phyloP scores from a whole-genome alignment of 2,888 invertebrate genomes.

The Trissolcus brochymenae region DNA sequence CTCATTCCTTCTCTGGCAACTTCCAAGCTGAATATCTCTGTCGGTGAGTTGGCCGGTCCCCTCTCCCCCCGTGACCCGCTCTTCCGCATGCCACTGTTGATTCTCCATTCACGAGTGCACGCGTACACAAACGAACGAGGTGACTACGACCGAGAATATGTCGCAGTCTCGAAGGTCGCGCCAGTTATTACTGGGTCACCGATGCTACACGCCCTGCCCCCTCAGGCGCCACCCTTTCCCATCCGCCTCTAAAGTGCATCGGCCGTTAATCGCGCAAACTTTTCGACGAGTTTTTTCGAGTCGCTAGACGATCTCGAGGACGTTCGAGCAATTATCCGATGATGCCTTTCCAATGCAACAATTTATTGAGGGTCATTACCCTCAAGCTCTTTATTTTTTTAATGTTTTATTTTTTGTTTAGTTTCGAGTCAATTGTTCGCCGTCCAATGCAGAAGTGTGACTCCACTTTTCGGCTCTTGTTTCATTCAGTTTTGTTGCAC shows the following conservation, averaged over 20 bases:
- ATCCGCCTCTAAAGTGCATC: conserved; percentile 29
- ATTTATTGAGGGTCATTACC: conserved; percentile 14
- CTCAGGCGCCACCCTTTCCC: conserved; percentile 3
- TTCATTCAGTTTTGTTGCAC: too few relatives aligned
- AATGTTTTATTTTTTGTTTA: background rate
- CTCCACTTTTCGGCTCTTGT: too few relatives aligned
- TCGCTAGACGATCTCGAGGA: conserved; percentile 36
- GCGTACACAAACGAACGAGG: conserved; percentile 35
- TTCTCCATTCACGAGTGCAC: conserved; percentile 44
- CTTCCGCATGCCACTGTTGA: conserved; percentile 31
- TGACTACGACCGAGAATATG: conserved; percentile 46
- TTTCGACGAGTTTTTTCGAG: conserved; percentile 26
- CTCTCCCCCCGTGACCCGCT: conserved; percentile 11
- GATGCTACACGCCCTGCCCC: conserved; percentile 23
- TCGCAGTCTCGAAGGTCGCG: conserved; percentile 52
- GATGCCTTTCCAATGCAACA: conserved; percentile 31
- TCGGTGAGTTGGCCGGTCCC: conserved; percentile 4
- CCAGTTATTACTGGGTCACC: conserved; percentile 52
- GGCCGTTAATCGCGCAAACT: conserved; percentile 30
- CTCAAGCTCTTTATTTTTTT: background rate
- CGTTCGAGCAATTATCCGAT: conserved; percentile 31
- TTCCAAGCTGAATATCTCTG: too few relatives aligned
- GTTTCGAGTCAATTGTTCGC: background rate
- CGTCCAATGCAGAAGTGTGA: too few relatives aligned
- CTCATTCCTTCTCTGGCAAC: conserved; percentile 18